Conservation (phyloP, 2,888 invertebrate species). For the Synergus japonicus region DNA sequence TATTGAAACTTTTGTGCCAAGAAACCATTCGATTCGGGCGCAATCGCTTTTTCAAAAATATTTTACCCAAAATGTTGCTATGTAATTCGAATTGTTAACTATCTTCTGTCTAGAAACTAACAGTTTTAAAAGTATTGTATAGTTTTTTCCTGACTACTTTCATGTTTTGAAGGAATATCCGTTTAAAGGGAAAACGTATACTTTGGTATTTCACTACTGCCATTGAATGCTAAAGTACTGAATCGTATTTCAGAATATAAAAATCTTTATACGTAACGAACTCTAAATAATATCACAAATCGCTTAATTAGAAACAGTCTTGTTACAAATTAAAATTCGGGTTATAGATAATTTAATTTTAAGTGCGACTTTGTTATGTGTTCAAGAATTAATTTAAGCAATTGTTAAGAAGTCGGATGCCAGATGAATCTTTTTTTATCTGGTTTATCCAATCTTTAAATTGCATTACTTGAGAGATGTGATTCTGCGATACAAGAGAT, state of each 20-base stretch:
- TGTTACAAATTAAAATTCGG: background rate
- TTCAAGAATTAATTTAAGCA: constrained; percentile 13
- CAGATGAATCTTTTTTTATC: background rate
- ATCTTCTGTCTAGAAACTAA: background rate
- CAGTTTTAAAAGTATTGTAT: background rate
- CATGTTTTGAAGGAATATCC: background rate
- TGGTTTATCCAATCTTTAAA: background rate
- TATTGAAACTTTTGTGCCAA: constrained; percentile 37
- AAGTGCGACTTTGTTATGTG: background rate
- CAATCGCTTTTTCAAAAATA: background rate
- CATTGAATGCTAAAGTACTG: background rate
- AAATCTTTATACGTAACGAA: background rate
- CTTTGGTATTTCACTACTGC: background rate
- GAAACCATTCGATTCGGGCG: background rate
- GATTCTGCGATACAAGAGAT: background rate
- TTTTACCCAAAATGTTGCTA: background rate
- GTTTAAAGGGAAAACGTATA: background rate
- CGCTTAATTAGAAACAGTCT: background rate
- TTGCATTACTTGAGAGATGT: background rate
- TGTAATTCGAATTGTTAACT: background rate
- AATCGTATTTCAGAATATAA: background rate
- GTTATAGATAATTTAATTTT: background rate
- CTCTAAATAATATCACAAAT: background rate
- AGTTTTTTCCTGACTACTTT: background rate
- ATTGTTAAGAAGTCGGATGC: background rate